Base-by-base conservation (phyloP, 2,113 vertebrate genomes). In the Gymnocephalus cernua region DNA sequence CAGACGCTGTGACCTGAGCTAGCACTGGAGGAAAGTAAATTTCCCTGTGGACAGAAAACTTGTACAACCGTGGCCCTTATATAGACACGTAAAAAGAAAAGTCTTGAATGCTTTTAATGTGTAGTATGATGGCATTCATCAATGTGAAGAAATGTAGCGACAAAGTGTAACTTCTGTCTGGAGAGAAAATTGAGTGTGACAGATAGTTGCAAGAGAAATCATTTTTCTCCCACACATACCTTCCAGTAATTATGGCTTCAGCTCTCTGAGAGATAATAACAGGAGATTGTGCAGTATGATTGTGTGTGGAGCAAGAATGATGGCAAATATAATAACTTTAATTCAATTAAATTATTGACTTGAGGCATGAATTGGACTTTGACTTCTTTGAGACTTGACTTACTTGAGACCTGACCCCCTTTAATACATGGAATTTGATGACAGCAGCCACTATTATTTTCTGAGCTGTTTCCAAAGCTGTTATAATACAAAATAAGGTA, bases 221-320 rank as follows among this genome's bases (percentile, higher is more conserved):
- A 69, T 82, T 29, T 44, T 63, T 32, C 23, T 47, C 19, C 25
- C 54, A 84, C 51, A 68, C 63, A 63, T 25, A 29, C 11, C 61
- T 19, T 51, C 6, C 57, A 38, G 78, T 45, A 61, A 82, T 23
- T 67, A 69, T 82, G 79, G 79, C 76, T 77, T 64, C 72, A 79
- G 66, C 70, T 84, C 29, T 35, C 74, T 76, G 73, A 59, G 19
- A 79, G 70, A 90, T 91, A 85, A 91, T 90, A 88, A 90, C 82
- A 91, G 86, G 90, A 92, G 90, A 75, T 61, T n/a, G 67, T 59
- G 64, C 83, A 80, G 71, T 77, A 83, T 84, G 80, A 85, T 86
- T 89, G 84, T 84, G 72, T 66, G 50, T 79, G 25, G 25, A 73
- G 9, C 58, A 48, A 21, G 54, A 82, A 71, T 79, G 63, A 73